phyloP scores from a whole-genome alignment of 2,113 vertebrate species.

The Ictalurus furcatus region DNA sequence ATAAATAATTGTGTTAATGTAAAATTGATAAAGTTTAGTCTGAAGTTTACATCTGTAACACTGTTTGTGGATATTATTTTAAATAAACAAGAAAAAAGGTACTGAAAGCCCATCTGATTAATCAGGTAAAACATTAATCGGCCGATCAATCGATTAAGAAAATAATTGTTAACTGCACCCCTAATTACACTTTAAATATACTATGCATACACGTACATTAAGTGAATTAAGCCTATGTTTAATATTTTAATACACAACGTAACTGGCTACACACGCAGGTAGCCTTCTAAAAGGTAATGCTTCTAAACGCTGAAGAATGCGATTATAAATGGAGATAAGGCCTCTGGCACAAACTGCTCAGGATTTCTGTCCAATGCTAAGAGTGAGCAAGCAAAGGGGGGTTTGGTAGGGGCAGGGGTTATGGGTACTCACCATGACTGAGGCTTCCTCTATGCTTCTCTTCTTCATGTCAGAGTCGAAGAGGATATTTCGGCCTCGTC shows the following conservation, averaged over 20 bases:
- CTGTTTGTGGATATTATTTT: no score
- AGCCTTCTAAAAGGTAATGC: background rate
- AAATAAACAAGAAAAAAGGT: no score
- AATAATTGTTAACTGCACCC: no score
- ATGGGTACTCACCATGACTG: slow-evolving; percentile 80
- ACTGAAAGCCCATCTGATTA: no score
- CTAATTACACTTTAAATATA: background rate
- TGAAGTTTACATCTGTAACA: no score
- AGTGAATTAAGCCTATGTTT: background rate
- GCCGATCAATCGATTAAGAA: no score
- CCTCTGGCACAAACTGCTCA: slow-evolving; percentile 62
- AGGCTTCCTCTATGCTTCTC: slow-evolving; percentile 82
- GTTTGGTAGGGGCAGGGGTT: background rate
- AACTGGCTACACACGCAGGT: background rate
- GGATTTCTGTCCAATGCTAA: slow-evolving; percentile 35
- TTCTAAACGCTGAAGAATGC: slow-evolving; percentile 61
- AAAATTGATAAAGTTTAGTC: no score
- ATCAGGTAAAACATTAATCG: no score
- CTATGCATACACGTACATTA: background rate
- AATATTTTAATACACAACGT: background rate
- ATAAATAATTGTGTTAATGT: no score
- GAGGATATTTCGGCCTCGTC: slow-evolving; percentile 93
- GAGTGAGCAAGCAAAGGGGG: background rate
- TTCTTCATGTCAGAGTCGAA: slow-evolving; percentile 95
- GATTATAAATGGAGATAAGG: slow-evolving; percentile 67